phyloP scores from a whole-genome alignment of 2,888 invertebrate species.

The Holacanthella duospinosa region DNA sequence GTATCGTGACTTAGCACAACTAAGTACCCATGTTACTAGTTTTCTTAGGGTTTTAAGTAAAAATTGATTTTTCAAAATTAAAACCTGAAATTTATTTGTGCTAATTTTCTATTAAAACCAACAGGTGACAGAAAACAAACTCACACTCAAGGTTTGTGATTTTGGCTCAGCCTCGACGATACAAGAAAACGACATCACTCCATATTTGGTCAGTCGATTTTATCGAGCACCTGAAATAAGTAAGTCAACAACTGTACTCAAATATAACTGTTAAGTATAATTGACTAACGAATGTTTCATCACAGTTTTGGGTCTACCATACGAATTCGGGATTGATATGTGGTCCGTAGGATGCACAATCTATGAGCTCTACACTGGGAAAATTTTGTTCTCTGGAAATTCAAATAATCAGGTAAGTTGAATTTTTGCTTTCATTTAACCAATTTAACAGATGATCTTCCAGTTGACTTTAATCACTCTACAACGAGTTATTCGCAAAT shows the following conservation, averaged over 20 bases:
- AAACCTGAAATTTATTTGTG: no score
- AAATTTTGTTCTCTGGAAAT: constrained; percentile 94
- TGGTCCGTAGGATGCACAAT: constrained; percentile 98
- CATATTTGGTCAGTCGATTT: constrained; percentile 95
- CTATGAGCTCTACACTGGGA: constrained; percentile 95
- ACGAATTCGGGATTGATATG: constrained; percentile 96
- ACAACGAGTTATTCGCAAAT: no score
- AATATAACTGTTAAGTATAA: neutral
- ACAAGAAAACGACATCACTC: constrained; percentile 92
- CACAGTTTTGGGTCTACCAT: constrained; percentile 82
- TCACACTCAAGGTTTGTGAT: constrained; percentile 93
- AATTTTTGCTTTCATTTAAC: no score
- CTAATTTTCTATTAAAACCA: no score
- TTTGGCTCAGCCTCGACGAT: constrained; percentile 93
- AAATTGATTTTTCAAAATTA: no score
- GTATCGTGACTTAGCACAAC: no score
- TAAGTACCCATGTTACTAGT: no score
- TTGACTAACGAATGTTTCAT: no score
- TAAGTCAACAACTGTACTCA: constrained; percentile 44
- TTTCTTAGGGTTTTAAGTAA: no score
- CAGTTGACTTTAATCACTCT: no score
- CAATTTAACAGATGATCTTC: no score
- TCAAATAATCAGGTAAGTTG: constrained; percentile 72
- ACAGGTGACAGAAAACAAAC: constrained; percentile 86
- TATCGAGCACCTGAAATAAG: constrained; percentile 97